Evolutionary conservation across 2,797 vertebrate species (phyloP).

Genomic region (Chelidonichthys spinosus): DNA sequence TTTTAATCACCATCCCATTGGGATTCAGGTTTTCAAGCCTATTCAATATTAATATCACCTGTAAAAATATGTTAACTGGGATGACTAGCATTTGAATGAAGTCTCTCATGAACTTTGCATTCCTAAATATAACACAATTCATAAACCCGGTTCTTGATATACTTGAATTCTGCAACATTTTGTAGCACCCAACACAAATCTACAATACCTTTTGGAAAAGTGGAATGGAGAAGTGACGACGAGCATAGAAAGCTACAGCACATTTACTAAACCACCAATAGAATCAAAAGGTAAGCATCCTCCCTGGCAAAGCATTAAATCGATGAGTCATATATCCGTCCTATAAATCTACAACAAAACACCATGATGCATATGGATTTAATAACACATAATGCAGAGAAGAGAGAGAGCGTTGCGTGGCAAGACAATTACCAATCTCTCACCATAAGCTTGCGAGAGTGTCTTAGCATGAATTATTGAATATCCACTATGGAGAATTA

Average conservation of each 20-base stretch:
- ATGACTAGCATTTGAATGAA: not conserved
- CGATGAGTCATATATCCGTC: conserved; percentile 46
- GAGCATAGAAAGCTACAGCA: not conserved
- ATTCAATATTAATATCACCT: not conserved
- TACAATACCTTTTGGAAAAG: not conserved
- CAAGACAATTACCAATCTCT: conserved; percentile 69
- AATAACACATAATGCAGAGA: conserved; percentile 51
- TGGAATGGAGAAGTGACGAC: not conserved
- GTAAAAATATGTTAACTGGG: not conserved
- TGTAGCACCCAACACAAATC: not conserved
- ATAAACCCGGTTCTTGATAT: not conserved
- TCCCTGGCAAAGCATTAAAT: conserved; percentile 53
- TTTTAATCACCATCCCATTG: not conserved
- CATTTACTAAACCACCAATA: conserved; percentile 50
- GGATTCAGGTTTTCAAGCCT: not conserved
- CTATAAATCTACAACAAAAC: conserved; percentile 56
- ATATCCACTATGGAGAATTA: conserved; percentile 61
- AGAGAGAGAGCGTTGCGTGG: conserved; percentile 23
- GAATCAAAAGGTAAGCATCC: conserved; percentile 57
- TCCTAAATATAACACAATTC: not conserved
- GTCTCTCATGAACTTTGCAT: not conserved
- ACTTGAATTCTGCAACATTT: conserved; percentile 7
- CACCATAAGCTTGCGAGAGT: conserved; percentile 59
- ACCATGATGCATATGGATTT: conserved; percentile 56
- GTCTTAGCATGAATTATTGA: conserved; percentile 77